phyloP scores from a whole-genome alignment of 2,113 vertebrate species.

The Pungitius pungitius region DNA sequence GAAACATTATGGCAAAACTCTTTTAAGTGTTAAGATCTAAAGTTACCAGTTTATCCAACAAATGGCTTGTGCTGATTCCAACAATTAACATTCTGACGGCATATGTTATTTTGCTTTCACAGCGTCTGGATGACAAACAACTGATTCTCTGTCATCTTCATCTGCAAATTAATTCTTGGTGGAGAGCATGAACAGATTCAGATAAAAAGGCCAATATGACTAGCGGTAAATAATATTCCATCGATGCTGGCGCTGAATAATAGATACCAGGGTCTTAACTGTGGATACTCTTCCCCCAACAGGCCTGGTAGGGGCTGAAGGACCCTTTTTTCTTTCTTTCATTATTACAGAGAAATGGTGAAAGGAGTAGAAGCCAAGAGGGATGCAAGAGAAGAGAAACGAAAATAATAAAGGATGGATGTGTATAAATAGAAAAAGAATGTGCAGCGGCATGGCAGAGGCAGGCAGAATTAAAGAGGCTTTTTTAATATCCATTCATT shows the following conservation, averaged over 20 bases:
- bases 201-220: not conserved
- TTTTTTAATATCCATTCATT: constrained; percentile 90
- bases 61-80: not conserved
- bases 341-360: constrained; percentile 26
- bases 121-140: constrained; percentile 3
- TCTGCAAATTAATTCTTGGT: not conserved
- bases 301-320: constrained; percentile 36
- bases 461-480: constrained; percentile 85
- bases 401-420: constrained; percentile 3
- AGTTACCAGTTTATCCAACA: constrained; percentile 15
- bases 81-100: constrained; percentile 1
- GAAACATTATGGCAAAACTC: constrained; percentile 44
- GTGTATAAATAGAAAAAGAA: constrained; percentile 28
- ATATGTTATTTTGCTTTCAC: not conserved
- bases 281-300: constrained; percentile 48
- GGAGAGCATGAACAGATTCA: constrained; percentile 2
- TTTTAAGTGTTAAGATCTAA: constrained; percentile 26
- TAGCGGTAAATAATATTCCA: constrained; percentile 73
- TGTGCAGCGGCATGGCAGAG: constrained; percentile 60
- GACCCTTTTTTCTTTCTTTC: constrained; percentile 60
- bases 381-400: not conserved
- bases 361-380: not conserved
- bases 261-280: constrained; percentile 38
- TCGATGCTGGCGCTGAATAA: constrained; percentile 53
- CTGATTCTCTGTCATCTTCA: not conserved